Percentiles rank a stretch among this genome's conserved stretches.
Conservation (phyloP, 2,888 invertebrate genomes). For the Oxycera nigricornis region DNA sequence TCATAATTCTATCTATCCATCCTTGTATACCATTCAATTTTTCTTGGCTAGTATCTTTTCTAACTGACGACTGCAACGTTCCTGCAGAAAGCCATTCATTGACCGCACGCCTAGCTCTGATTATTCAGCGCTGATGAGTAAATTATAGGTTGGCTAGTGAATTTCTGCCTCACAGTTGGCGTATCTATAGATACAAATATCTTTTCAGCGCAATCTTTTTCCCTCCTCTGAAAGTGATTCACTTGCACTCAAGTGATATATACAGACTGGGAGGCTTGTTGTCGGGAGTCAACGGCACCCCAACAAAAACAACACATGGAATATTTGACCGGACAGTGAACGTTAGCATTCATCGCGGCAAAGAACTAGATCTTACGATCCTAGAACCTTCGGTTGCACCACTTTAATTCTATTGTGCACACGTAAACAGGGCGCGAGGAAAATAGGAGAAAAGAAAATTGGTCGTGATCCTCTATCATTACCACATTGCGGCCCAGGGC, state of each 20-base stretch:
- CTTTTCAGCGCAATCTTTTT: not conserved
- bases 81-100: conserved; percentile 28
- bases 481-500: conserved; percentile 3
- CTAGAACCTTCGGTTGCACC: not conserved
- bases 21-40: not conserved
- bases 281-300: no score
- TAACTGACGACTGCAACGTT: not conserved
- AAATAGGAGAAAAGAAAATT: not conserved
- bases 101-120: conserved; percentile 29
- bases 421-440: not conserved
- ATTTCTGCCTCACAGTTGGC: conserved; percentile 7
- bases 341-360: conserved; percentile 1
- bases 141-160: conserved; percentile 48
- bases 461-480: conserved; percentile 12
- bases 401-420: not conserved
- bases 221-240: not conserved
- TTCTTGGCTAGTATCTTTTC: not conserved
- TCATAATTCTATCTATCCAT: conserved; percentile 10
- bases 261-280: not conserved
- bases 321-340: conserved; percentile 9
- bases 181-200: not conserved
- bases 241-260: not conserved
- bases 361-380: conserved; percentile 12
- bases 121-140: conserved; percentile 51
- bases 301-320: not conserved